A percentile compares a stretch with the other conserved stretches of the same genome.
phyloP scores from a whole-genome alignment of 1,140 invertebrate genomes.

The Neuroterus valhalla region DNA sequence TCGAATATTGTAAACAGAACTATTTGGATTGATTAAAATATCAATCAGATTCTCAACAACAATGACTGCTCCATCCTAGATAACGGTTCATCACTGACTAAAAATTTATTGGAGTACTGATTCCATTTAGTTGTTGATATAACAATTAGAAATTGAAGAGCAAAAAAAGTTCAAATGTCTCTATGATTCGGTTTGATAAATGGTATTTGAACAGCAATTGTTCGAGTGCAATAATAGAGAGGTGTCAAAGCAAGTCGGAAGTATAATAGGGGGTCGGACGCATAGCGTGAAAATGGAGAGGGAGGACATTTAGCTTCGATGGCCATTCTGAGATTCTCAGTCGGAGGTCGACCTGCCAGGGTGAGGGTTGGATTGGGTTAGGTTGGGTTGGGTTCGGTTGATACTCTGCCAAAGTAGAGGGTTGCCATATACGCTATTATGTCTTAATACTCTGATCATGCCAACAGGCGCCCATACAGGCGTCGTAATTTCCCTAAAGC shows the following conservation, averaged over 20 bases:
- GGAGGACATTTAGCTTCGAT: conserved; percentile 17
- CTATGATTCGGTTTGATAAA: conserved; percentile 37
- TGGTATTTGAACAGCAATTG: background rate
- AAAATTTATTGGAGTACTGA: too few relatives aligned
- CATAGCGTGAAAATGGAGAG: conserved; percentile 1
- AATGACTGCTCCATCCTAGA: too few relatives aligned
- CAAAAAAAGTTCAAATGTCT: background rate
- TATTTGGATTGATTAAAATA: too few relatives aligned
- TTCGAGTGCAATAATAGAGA: background rate
- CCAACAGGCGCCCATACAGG: conserved; percentile 49
- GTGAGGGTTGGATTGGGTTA: conserved; percentile 4
- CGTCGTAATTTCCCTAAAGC: conserved; percentile 51
- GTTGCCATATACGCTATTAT: conserved; percentile 50
- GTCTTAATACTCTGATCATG: conserved; percentile 54
- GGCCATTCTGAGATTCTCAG: conserved; percentile 5
- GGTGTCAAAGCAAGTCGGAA: background rate
- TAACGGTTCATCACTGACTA: too few relatives aligned
- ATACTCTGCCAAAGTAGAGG: conserved; percentile 47
- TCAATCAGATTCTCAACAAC: too few relatives aligned
- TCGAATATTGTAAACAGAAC: too few relatives aligned
- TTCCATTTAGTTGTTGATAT: too few relatives aligned
- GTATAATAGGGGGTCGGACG: background rate
- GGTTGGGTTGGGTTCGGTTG: too few relatives aligned
- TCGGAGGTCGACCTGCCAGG: conserved; percentile 7
- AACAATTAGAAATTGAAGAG: too few relatives aligned